Percentiles rank a stretch among this genome's conserved stretches.
Evolutionary conservation across 2,888 invertebrate genomes (phyloP).

Genomic region (Nemotelus pantherinus): DNA sequence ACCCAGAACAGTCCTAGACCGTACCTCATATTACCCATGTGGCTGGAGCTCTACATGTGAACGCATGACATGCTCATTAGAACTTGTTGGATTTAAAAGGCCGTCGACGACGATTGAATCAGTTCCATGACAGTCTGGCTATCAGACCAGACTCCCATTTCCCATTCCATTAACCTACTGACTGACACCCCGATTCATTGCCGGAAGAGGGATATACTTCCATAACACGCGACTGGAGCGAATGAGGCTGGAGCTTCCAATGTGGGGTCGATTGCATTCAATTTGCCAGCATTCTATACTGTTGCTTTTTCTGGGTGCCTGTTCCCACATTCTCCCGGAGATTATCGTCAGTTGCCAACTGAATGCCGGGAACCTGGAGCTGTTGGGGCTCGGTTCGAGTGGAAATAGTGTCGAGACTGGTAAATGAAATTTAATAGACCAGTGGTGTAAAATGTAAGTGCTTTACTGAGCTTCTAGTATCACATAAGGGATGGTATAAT

Average conservation of each 20-base stretch:
- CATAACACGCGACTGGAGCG: neutral
- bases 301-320: slow-evolving; percentile 29
- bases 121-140: neutral
- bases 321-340: neutral
- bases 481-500: neutral
- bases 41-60: too few species aligned
- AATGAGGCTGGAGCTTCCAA: neutral
- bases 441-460: neutral
- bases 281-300: neutral
- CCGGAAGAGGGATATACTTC: neutral
- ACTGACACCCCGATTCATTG: neutral
- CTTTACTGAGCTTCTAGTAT: too few species aligned
- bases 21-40: too few species aligned
- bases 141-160: neutral
- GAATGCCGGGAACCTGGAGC: neutral
- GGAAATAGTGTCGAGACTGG: neutral
- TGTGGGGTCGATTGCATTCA: neutral
- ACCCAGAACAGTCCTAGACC: too few species aligned
- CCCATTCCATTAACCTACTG: slow-evolving; percentile 11
- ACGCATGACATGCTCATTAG: neutral
- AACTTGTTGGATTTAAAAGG: slow-evolving; percentile 7
- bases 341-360: slow-evolving; percentile 19
- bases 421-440: neutral
- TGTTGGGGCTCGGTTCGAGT: neutral
- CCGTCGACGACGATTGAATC: neutral